These are phyloP conservation scores for Centropristis striata DNA, from an alignment of 2,113 vertebrate species.

Conservation along the genomic window DNA sequence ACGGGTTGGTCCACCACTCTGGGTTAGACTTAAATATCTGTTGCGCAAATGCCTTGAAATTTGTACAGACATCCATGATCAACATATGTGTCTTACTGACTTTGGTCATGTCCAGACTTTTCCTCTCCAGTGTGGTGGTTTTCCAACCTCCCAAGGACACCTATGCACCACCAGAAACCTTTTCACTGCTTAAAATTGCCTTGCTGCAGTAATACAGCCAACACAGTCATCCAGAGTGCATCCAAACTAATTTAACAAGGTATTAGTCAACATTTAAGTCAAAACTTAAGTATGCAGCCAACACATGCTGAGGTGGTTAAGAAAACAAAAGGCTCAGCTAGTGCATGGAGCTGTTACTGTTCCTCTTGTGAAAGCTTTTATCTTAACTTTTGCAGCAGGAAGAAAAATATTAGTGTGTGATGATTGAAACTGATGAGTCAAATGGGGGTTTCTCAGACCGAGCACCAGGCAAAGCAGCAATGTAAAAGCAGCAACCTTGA, in stretches of 20 bases:
- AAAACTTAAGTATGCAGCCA: constrained; percentile 37
- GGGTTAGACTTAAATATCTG: not conserved
- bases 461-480: constrained; percentile 10
- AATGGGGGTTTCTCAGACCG: not conserved
- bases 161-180: not conserved
- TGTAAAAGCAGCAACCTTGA: constrained; percentile 5
- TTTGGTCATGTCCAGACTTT: no score
- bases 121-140: no score
- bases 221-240: constrained; percentile 17
- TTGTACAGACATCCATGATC: no score
- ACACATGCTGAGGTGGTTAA: constrained; percentile 27
- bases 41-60: no score
- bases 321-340: constrained; percentile 35
- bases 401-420: constrained; percentile 7
- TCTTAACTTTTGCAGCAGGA: constrained; percentile 6
- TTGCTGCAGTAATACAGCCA: constrained; percentile 26
- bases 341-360: not conserved
- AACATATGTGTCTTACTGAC: no score
- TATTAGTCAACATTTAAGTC: constrained; percentile 46
- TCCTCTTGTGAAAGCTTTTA: constrained; percentile 38
- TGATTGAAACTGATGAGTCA: constrained; percentile 12
- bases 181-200: constrained; percentile 31
- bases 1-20: no score
- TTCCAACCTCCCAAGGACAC: not conserved
- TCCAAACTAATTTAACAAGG: constrained; percentile 45